Base-by-base conservation (phyloP, 2,113 vertebrate genomes). In the Myrmophylax atrothorax region DNA sequence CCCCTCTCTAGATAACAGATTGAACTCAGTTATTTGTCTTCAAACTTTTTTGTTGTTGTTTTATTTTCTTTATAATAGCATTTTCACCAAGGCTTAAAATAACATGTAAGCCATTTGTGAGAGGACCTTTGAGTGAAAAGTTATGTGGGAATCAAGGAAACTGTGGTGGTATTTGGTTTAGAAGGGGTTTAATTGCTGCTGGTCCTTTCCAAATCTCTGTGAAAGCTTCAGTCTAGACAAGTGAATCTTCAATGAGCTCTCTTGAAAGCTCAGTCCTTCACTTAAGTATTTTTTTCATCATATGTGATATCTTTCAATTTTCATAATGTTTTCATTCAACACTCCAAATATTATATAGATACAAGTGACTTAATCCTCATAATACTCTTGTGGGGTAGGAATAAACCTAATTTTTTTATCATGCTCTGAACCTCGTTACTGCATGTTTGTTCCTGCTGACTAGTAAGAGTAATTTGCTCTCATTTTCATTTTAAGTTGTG, bases 161-260 rank as follows among this genome's bases (percentile, higher is more conserved):
- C 23, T 18, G 18, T 26, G 13, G 12, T 78, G 37, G 10, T 84
- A 7, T 49, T 90, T 90, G 44, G 11, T 75, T 94, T 56, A 84
- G 69, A 68, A 91, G 23, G 28, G 49, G 24, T 88, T 94, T 92
- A 70, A 38, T 64, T 50, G 68, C 66, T 93, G 9, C 40, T 84
- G 26, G 58, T 84, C 53, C 58, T 93, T 85, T 46, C n/a, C 90
- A 75, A 93, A 67, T 82, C 83, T 86, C 64, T 78, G 40, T 28
- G 60, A 90, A 87, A 90, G 55, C 79, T 89, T 94, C 64, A 78
- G 66, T 94, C 87, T 94, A 89, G 85, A 92, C 83, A 75, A 90
- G 44, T n/a, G 69, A 86, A 64, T 93, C 85, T 89, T 91, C 76
- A 90, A 0, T 88, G 86, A 93, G 25, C 62, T 84, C 19, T 77